These are phyloP conservation scores for Bombus confusus DNA, from an alignment of 1,140 invertebrate genomes.

Conservation along the genomic window DNA sequence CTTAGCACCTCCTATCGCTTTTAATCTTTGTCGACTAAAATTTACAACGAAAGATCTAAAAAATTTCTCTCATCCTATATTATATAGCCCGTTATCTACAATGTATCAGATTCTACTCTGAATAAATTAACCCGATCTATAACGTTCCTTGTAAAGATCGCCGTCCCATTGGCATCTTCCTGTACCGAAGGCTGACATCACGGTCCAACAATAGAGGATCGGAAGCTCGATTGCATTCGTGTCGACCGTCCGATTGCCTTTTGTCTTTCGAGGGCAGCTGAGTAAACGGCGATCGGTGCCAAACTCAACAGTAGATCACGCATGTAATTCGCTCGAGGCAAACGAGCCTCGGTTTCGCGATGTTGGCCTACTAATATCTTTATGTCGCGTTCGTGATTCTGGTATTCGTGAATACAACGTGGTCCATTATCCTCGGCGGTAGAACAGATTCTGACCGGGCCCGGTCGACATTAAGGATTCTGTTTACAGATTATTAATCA, in stretches of 20 bases:
- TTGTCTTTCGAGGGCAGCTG: constrained; percentile 35
- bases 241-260: constrained; percentile 17
- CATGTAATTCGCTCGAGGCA: neutral
- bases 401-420: neutral
- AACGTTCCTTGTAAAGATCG: neutral
- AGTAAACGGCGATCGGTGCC: constrained; percentile 33
- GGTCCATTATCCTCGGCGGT: neutral
- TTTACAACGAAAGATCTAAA: too few species aligned
- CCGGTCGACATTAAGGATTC: constrained; percentile 13
- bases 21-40: too few species aligned
- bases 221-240: neutral
- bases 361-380: constrained; percentile 26
- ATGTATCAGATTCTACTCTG: neutral
- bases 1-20: too few species aligned
- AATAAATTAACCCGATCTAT: neutral
- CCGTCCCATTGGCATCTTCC: too few species aligned
- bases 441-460: constrained; percentile 10
- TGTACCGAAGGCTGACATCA: neutral
- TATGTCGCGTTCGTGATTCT: constrained; percentile 14
- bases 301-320: constrained; percentile 33
- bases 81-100: neutral
- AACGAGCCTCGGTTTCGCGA: neutral
- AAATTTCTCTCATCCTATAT: neutral
- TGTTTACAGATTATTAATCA: constrained; percentile 49
- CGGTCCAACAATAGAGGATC: neutral